Evolutionary conservation across 1,140 invertebrate genomes (phyloP).

Genomic region (Dufourea novaeangliae): DNA sequence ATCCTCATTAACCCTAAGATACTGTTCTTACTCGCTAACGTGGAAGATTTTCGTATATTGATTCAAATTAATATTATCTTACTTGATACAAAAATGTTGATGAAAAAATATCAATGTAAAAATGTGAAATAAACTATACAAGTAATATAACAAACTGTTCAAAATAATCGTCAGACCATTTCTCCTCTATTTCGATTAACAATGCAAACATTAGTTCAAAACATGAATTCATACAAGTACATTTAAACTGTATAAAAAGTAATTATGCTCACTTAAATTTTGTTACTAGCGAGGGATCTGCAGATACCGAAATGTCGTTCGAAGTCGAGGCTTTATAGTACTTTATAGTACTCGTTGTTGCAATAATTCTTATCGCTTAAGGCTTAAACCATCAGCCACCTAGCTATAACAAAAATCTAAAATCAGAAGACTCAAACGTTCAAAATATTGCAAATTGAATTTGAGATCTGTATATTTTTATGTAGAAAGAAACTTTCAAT

Average conservation of each 20-base stretch:
- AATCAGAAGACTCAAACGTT: no score
- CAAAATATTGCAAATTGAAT: no score
- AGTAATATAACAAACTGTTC: constrained; percentile 26
- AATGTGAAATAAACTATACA: constrained; percentile 43
- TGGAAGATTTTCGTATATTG: constrained; percentile 58
- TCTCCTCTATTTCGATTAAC: background rate
- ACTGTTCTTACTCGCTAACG: constrained; percentile 56
- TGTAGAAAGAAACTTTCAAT: constrained; percentile 1
- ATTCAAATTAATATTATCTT: constrained; percentile 14
- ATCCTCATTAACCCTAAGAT: constrained; percentile 58
- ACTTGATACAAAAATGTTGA: constrained; percentile 12
- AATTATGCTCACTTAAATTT: constrained; percentile 22
- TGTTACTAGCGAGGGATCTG: background rate
- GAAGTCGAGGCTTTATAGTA: no score
- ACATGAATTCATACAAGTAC: constrained; percentile 33
- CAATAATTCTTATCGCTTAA: no score
- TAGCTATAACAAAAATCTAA: no score
- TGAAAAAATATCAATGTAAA: background rate
- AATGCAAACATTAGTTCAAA: constrained; percentile 29
- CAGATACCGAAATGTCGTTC: background rate
- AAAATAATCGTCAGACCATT: constrained; percentile 27
- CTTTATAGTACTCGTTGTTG: no score
- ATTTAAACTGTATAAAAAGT: constrained; percentile 19
- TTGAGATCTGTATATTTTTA: background rate
- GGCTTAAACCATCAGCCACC: no score